These are phyloP conservation scores for Maconellicoccus hirsutus DNA, from an alignment of 1,140 invertebrate species.

Conservation along the genomic window DNA sequence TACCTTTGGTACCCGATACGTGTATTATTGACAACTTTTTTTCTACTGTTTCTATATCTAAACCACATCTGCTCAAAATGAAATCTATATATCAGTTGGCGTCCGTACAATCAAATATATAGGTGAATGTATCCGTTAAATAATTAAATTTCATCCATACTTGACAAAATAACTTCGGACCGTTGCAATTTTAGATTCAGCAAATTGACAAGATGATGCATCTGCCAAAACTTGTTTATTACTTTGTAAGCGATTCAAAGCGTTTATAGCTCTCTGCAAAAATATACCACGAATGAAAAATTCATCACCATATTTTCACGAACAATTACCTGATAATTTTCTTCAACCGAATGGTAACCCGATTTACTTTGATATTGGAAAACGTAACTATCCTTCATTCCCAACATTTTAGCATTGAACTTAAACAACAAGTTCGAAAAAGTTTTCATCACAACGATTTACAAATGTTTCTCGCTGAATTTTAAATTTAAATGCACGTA, in stretches of 20 bases:
- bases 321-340: background rate
- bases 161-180: background rate
- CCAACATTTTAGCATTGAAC: background rate
- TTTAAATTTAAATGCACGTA: no score
- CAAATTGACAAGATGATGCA: background rate
- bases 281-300: background rate
- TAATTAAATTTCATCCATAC: background rate
- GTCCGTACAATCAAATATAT: no score
- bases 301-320: background rate
- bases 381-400: background rate
- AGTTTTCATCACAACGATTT: no score
- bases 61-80: background rate
- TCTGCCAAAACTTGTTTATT: background rate
- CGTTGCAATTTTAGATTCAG: background rate
- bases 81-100: no score
- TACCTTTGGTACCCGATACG: conserved; percentile 92
- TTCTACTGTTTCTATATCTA: background rate
- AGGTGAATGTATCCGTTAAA: no score
- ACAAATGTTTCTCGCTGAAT: no score
- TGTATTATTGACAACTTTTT: conserved; percentile 74
- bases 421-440: background rate
- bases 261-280: background rate
- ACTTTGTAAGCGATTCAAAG: background rate
- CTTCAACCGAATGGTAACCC: background rate
- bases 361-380: background rate